Conservation (phyloP, 2,888 invertebrate species). For the Nephrotoma appendiculata region DNA sequence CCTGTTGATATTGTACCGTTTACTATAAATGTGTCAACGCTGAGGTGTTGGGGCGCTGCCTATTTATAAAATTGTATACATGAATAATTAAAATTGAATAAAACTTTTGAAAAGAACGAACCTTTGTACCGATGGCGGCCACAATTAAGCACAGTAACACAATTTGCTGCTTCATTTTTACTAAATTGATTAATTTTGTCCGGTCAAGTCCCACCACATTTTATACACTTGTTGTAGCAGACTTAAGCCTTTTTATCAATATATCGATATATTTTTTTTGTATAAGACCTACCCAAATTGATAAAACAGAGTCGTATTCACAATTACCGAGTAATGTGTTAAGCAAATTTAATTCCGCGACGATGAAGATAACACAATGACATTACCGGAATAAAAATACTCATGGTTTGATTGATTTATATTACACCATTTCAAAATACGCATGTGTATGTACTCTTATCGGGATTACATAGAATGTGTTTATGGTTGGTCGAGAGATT, state of each 20-base stretch:
- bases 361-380: too few species aligned
- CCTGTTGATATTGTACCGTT: neutral
- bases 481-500: too few species aligned
- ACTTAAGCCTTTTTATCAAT: neutral
- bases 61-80: neutral
- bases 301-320: neutral
- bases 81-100: neutral
- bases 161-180: neutral
- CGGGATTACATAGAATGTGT: too few species aligned
- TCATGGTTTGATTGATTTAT: too few species aligned
- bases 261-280: neutral
- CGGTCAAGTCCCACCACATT: neutral
- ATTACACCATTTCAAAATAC: too few species aligned
- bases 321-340: too few species aligned
- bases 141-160: neutral
- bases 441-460: too few species aligned
- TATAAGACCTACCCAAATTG: neutral
- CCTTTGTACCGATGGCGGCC: neutral
- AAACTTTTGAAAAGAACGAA: neutral
- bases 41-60: neutral
- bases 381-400: too few species aligned
- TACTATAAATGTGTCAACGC: neutral
- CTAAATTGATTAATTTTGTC: neutral
- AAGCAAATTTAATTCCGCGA: too few species aligned
- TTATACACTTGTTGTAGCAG: neutral